These are phyloP conservation scores for Calonectris borealis DNA, from an alignment of 2,113 vertebrate species.

Conservation along the genomic window DNA sequence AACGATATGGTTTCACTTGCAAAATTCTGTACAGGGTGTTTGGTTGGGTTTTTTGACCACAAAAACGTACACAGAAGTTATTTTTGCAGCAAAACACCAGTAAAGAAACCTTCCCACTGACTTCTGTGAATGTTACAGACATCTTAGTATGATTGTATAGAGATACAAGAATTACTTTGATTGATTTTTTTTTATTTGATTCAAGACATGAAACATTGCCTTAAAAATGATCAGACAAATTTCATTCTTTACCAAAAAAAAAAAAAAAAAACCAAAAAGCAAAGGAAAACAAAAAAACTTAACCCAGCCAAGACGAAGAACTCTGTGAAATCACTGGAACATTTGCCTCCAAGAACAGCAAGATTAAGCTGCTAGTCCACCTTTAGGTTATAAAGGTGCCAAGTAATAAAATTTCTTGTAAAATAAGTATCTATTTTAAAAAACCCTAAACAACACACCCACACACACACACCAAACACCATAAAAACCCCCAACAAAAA, in stretches of 20 bases:
- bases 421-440: not conserved
- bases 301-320: not conserved
- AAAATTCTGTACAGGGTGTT: not conserved
- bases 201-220: not conserved
- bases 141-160: not conserved
- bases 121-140: not conserved
- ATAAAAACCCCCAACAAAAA: not conserved
- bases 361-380: not conserved
- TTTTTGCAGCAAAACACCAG: not conserved
- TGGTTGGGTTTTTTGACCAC: not conserved
- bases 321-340: not conserved
- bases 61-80: not conserved
- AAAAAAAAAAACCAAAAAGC: not conserved
- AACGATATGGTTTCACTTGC: not conserved
- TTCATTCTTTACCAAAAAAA: not conserved
- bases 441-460: not conserved
- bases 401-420: not conserved
- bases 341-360: not conserved
- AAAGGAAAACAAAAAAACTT: not conserved
- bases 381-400: not conserved
- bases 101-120: not conserved
- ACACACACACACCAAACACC: not conserved
- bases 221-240: not conserved
- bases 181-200: not conserved
- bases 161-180: not conserved